Conservation (phyloP, 2,797 vertebrate genomes). For the Muscicapa comitata region DNA sequence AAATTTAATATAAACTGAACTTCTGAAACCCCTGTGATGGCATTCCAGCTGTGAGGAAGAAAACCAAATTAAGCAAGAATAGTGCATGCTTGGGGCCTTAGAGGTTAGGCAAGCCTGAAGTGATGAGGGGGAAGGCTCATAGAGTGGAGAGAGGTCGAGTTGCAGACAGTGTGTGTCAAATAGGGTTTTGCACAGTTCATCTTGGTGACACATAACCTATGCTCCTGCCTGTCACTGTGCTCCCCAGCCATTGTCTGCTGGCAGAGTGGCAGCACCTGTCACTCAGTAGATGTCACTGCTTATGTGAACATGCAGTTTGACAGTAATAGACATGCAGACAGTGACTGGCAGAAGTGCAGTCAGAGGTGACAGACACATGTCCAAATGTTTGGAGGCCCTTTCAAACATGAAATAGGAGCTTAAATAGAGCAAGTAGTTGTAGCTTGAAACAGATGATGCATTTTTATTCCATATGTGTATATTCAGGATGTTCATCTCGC, state of each 20-base stretch:
- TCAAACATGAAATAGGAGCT: neutral
- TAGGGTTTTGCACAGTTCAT: neutral
- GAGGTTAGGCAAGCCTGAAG: neutral
- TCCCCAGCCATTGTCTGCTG: neutral
- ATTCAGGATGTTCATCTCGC: neutral
- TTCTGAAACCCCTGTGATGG: neutral
- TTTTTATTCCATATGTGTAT: neutral
- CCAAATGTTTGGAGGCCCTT: neutral
- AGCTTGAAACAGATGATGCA: neutral
- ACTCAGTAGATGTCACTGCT: neutral
- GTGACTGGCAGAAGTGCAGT: neutral
- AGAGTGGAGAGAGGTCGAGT: no score
- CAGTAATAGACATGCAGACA: neutral
- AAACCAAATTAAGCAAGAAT: neutral
- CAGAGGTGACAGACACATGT: neutral
- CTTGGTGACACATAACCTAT: accelerated
- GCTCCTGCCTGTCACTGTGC: neutral
- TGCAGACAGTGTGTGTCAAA: neutral
- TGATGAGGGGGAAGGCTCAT: neutral
- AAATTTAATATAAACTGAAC: neutral
- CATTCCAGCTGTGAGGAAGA: neutral
- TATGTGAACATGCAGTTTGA: neutral
- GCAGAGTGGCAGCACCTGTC: neutral
- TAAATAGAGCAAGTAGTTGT: neutral
- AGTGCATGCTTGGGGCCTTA: neutral